Evolutionary conservation across 2,113 vertebrate genomes (phyloP).

Genomic region (Rhegmatorhina hoffmannsi): DNA sequence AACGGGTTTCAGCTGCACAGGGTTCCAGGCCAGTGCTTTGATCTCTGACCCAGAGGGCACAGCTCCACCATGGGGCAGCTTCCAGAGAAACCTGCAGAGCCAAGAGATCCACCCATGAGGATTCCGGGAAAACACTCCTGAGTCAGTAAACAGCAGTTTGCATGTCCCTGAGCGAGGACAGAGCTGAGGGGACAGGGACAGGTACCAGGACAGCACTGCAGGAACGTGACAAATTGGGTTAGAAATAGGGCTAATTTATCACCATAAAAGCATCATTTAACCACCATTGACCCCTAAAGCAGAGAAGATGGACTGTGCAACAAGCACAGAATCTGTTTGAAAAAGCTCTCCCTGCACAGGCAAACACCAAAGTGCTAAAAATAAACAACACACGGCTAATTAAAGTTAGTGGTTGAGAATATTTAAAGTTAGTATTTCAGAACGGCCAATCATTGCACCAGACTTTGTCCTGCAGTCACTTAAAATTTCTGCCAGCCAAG

Average conservation of each 20-base stretch:
- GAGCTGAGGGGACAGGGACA: no score
- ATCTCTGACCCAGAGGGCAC: constrained; percentile 56
- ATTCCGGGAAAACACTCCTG: not conserved
- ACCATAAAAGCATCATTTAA: not conserved
- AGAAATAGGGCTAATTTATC: fast-evolving
- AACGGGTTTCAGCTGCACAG: not conserved
- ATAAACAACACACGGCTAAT: not conserved
- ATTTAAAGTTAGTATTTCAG: not conserved
- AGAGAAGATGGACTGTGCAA: fast-evolving
- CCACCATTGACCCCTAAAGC: not conserved
- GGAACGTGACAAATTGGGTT: not conserved
- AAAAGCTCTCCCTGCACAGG: not conserved
- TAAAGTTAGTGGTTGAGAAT: not conserved
- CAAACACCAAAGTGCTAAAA: not conserved
- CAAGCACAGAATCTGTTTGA: not conserved
- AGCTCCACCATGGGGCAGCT: not conserved
- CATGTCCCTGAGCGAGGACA: no score
- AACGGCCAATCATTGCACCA: not conserved
- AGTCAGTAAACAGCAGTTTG: not conserved
- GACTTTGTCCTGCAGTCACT: not conserved
- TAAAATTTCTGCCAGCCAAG: not conserved
- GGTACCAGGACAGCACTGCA: not conserved
- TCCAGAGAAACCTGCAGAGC: constrained; percentile 5
- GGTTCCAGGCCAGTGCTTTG: constrained; percentile 32
- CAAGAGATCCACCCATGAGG: not conserved